Evolutionary conservation across 1,140 invertebrate genomes (phyloP).

Genomic region (Calosoma granatense): DNA sequence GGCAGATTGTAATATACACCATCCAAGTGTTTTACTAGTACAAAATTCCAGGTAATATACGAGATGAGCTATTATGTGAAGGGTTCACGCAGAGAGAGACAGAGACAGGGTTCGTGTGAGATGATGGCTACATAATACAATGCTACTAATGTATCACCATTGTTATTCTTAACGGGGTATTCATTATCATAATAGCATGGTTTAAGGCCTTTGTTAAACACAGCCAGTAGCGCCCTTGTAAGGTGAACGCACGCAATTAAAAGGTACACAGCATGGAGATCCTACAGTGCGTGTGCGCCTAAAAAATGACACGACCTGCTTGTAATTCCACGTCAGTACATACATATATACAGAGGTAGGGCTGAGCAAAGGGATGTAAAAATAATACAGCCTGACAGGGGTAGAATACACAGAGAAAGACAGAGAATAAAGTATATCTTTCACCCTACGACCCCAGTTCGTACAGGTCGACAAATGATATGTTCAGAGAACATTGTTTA

Average conservation of each 20-base stretch:
- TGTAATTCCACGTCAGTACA: background rate
- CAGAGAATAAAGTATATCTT: too few species aligned
- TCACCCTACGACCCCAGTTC: background rate
- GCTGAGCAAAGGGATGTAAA: background rate
- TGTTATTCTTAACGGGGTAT: slow-evolving; percentile 8
- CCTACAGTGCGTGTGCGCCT: background rate
- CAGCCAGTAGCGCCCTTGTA: slow-evolving; percentile 3
- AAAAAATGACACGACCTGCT: background rate
- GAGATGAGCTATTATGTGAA: background rate
- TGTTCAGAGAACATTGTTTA: background rate
- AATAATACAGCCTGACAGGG: too few species aligned
- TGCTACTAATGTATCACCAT: slow-evolving; percentile 4
- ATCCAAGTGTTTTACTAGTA: too few species aligned
- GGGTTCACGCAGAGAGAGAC: too few species aligned
- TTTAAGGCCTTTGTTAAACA: slow-evolving; percentile 7
- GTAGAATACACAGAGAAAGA: too few species aligned
- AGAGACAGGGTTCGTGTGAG: too few species aligned
- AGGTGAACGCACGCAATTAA: background rate
- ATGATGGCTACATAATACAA: too few species aligned
- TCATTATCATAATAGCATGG: slow-evolving; percentile 1
- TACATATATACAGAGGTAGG: background rate
- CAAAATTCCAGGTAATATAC: background rate
- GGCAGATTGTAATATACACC: too few species aligned
- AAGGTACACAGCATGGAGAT: background rate
- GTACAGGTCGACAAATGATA: background rate